Evolutionary conservation across 2,888 invertebrate genomes (phyloP).

Genomic region (Acanthoscelides obtectus): DNA sequence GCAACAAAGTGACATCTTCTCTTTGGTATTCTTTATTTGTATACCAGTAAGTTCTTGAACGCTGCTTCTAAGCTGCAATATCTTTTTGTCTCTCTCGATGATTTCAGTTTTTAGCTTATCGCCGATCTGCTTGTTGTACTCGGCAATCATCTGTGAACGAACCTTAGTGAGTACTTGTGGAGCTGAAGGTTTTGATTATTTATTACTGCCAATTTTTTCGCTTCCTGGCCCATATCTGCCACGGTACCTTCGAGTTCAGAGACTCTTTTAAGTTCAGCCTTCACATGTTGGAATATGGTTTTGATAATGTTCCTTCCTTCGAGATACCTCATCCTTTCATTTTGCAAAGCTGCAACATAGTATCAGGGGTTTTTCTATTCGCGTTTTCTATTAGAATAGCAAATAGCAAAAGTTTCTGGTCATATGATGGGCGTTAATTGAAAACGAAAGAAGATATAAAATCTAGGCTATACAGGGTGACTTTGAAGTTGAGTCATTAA

Average conservation of each 20-base stretch:
- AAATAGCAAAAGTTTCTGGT: constrained; percentile 4
- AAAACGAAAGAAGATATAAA: too few species aligned
- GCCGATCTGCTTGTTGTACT: constrained; percentile 42
- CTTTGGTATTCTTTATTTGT: constrained; percentile 38
- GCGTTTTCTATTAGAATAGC: background rate
- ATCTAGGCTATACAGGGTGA: too few species aligned
- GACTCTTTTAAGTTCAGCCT: constrained; percentile 34
- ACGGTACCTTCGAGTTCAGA: constrained; percentile 38
- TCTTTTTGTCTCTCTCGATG: constrained; percentile 35
- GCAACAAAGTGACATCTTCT: constrained; percentile 40
- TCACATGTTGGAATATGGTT: constrained; percentile 38
- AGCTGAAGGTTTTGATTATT: background rate
- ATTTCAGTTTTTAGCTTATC: constrained; percentile 40
- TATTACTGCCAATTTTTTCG: constrained; percentile 39
- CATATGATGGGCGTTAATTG: too few species aligned
- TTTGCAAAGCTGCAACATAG: constrained; percentile 34
- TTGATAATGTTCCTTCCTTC: constrained; percentile 41
- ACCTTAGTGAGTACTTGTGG: background rate
- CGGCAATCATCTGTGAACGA: constrained; percentile 36
- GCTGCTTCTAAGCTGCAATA: constrained; percentile 34
- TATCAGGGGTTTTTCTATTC: background rate
- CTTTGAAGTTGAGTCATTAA: too few species aligned
- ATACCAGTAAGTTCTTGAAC: constrained; percentile 37
- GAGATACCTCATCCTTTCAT: constrained; percentile 37
- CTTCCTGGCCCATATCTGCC: constrained; percentile 37